A percentile compares a stretch with the other conserved stretches of the same genome.
Evolutionary conservation across 1,140 invertebrate genomes (phyloP).

Genomic region (Harpegnathos saltator): DNA sequence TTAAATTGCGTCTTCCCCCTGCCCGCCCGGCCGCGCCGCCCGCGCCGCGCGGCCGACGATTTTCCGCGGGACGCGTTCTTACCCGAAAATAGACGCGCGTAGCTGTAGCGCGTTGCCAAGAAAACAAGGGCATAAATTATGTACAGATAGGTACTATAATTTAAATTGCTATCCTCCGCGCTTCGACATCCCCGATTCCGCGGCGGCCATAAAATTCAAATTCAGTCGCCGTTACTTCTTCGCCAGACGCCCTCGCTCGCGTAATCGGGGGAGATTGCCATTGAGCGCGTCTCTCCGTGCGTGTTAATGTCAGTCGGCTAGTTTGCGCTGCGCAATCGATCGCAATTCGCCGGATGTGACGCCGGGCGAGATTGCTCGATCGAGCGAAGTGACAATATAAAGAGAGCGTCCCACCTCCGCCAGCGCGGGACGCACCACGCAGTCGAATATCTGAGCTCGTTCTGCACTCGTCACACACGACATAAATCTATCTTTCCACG

Average conservation of each 20-base stretch:
- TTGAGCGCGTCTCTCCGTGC: constrained; percentile 18
- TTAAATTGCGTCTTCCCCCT: constrained; percentile 82
- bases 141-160: constrained; percentile 84
- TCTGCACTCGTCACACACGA: constrained; percentile 55
- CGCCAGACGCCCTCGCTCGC: constrained; percentile 5
- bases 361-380: neutral
- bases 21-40: neutral
- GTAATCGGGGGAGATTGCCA: constrained; percentile 60
- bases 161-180: constrained; percentile 79
- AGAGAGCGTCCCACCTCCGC: constrained; percentile 29
- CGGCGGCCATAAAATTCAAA: constrained; percentile 83
- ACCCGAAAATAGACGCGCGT: constrained; percentile 18
- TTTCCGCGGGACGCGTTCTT: constrained; percentile 62
- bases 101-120: constrained; percentile 54
- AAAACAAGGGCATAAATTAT: constrained; percentile 86
- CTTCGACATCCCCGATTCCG: constrained; percentile 77
- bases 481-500: constrained; percentile 75
- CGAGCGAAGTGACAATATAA: neutral
- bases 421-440: constrained; percentile 23
- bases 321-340: constrained; percentile 9
- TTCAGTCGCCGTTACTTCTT: constrained; percentile 76
- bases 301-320: neutral
- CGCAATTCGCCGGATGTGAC: neutral
- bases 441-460: constrained; percentile 60
- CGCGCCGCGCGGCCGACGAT: constrained; percentile 61